Evolutionary conservation across 2,888 invertebrate species (phyloP).

Genomic region (Drymonia ruficornis): DNA sequence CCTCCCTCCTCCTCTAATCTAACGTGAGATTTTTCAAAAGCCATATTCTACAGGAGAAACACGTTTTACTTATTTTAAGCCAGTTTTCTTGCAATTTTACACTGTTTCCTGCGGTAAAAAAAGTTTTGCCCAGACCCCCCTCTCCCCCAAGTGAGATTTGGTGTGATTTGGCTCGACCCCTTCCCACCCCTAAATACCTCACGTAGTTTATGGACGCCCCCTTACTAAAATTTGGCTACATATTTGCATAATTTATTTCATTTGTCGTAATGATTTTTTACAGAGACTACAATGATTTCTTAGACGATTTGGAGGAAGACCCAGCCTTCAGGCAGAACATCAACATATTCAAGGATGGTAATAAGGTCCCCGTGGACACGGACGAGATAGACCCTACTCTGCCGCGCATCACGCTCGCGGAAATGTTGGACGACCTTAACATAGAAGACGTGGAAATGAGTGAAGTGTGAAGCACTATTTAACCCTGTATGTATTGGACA

Average conservation of each 20-base stretch:
- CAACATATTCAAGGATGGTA: conserved; percentile 93
- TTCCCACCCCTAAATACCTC: no score
- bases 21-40: no score
- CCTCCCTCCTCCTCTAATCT: no score
- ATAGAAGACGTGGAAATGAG: conserved; percentile 93
- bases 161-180: no score
- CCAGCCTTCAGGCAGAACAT: conserved; percentile 94
- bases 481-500: neutral
- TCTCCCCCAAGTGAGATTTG: no score
- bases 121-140: no score
- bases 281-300: conserved; percentile 97
- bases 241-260: neutral
- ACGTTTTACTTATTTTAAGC: no score
- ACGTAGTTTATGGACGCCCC: no score
- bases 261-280: conserved; percentile 30
- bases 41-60: no score
- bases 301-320: conserved; percentile 99
- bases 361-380: conserved; percentile 79
- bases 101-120: no score
- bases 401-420: conserved; percentile 93
- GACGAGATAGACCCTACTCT: conserved; percentile 86
- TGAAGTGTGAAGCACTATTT: conserved; percentile 64
- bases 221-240: no score
- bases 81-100: no score
- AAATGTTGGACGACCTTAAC: conserved; percentile 96